Conservation (phyloP, 2,113 vertebrate species). For the Halichoerus grypus region DNA sequence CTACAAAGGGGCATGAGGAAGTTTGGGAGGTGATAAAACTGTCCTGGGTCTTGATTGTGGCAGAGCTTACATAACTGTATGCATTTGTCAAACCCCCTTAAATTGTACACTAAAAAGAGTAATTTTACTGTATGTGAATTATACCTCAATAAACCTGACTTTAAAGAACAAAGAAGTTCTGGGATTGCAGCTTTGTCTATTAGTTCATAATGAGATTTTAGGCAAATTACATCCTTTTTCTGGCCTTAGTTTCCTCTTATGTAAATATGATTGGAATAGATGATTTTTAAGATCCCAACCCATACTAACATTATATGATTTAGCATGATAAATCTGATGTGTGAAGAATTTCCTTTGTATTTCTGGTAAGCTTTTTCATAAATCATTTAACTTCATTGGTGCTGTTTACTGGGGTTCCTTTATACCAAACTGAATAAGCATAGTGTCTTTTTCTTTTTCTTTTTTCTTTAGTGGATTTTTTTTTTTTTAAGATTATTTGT, state of each 20-base stretch:
- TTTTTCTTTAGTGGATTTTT: not conserved
- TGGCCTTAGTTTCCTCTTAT: not conserved
- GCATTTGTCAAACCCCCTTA: slow-evolving; percentile 35
- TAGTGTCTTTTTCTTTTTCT: not conserved
- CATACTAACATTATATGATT: slow-evolving; percentile 7
- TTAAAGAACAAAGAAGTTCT: slow-evolving; percentile 3
- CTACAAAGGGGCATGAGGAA: not conserved
- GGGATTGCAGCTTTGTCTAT: not conserved
- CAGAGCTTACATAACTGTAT: not conserved
- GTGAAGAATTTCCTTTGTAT: slow-evolving; percentile 36
- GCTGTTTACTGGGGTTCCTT: not conserved
- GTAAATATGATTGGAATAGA: slow-evolving; percentile 19
- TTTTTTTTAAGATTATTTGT: too few species aligned
- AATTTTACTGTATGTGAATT: slow-evolving; percentile 50
- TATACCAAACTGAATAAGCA: slow-evolving; percentile 10
- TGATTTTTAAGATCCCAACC: not conserved
- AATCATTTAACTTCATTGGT: slow-evolving; percentile 38
- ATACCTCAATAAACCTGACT: slow-evolving; percentile 1
- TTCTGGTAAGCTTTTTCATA: slow-evolving; percentile 46
- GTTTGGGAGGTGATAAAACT: not conserved
- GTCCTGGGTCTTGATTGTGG: not conserved
- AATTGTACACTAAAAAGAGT: not conserved
- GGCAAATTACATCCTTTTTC: slow-evolving; percentile 20
- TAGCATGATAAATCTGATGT: not conserved
- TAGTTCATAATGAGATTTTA: slow-evolving; percentile 40